Percentiles rank a stretch among this genome's conserved stretches.
These are phyloP conservation scores for Limonius californicus DNA, from an alignment of 1,140 invertebrate genomes.

Conservation along the genomic window DNA sequence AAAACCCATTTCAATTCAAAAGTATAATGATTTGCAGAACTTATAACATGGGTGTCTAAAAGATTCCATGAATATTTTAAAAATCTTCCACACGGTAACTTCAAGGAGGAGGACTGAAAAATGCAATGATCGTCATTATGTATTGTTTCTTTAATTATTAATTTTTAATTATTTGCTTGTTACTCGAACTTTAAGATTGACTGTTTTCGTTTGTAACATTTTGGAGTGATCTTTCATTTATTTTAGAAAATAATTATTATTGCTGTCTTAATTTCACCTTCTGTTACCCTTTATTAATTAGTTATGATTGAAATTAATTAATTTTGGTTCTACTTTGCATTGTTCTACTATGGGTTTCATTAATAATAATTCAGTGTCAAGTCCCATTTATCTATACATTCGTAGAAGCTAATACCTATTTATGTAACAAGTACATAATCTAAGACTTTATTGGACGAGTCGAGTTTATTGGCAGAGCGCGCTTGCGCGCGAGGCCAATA, in stretches of 20 bases:
- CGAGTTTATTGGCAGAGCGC: too few relatives aligned
- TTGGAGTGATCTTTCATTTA: too few relatives aligned
- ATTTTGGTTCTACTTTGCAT: constrained; percentile 11
- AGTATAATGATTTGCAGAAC: constrained; percentile 13
- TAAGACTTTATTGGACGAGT: too few relatives aligned
- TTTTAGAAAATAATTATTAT: constrained; percentile 8
- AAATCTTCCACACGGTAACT: constrained; percentile 4
- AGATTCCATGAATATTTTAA: constrained; percentile 5
- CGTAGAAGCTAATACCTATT: constrained; percentile 2
- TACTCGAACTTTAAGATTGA: neutral
- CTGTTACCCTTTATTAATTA: constrained; percentile 14
- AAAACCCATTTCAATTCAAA: constrained; percentile 15
- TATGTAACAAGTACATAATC: too few relatives aligned
- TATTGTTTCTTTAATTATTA: neutral
- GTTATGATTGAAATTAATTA: constrained; percentile 15
- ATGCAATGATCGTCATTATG: constrained; percentile 1
- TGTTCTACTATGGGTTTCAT: neutral
- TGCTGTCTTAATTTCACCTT: constrained; percentile 4
- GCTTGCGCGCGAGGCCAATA: too few relatives aligned
- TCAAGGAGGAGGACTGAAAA: constrained; percentile 4
- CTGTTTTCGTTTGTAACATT: too few relatives aligned
- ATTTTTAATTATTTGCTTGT: neutral
- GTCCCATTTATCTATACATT: constrained; percentile 5
- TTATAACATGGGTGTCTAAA: constrained; percentile 12
- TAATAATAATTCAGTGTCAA: constrained; percentile 9